phyloP scores from a whole-genome alignment of 2,113 vertebrate species.

The Colistium nudipinnis region DNA sequence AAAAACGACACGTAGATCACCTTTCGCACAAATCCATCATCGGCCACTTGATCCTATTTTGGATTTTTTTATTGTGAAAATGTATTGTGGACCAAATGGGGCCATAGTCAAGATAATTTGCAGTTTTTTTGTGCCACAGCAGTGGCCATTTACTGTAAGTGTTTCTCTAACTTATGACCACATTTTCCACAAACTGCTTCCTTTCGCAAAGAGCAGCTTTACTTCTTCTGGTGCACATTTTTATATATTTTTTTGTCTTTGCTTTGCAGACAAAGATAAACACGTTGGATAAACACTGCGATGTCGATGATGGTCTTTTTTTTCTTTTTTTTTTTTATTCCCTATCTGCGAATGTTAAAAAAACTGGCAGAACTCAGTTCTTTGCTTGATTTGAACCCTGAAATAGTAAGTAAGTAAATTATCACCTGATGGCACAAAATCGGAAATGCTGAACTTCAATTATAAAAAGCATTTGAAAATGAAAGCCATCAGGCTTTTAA shows the following conservation, averaged over 20 bases:
- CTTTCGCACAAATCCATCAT: neutral
- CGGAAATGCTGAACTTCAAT: neutral
- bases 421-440: constrained; percentile 1
- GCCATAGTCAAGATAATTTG: constrained; percentile 20
- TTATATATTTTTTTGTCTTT: constrained; percentile 21
- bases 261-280: constrained; percentile 22
- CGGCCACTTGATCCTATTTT: neutral
- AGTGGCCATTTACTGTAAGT: constrained; percentile 1
- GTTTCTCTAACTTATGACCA: constrained; percentile 20
- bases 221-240: constrained; percentile 29
- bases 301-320: constrained; percentile 6
- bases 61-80: no score
- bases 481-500: neutral
- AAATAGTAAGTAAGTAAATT: neutral
- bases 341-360: constrained; percentile 6
- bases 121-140: constrained; percentile 14
- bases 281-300: constrained; percentile 2
- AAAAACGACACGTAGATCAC: neutral
- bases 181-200: constrained; percentile 40
- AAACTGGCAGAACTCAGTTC: neutral
- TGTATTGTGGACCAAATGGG: neutral
- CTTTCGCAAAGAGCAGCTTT: constrained; percentile 23
- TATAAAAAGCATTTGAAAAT: constrained; percentile 9
- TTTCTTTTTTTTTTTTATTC: no score
- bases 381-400: constrained; percentile 2